phyloP scores from a whole-genome alignment of 2,113 vertebrate species.

The Rhea pennata region DNA sequence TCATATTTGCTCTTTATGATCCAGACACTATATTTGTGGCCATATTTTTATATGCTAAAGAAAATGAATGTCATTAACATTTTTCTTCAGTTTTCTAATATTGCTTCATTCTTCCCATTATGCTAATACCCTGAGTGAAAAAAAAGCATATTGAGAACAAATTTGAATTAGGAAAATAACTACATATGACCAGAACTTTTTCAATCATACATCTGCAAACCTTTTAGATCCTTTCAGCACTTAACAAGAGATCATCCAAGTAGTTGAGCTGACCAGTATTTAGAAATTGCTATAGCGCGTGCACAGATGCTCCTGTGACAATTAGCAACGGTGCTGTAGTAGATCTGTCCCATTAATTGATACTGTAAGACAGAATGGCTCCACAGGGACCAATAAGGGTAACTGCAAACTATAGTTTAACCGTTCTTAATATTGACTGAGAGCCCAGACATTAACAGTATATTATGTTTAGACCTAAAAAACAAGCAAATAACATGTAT shows the following conservation, averaged over 20 bases:
- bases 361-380: neutral
- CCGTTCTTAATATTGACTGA: neutral
- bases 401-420: neutral
- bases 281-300: neutral
- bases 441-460: neutral
- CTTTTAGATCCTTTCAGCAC: neutral
- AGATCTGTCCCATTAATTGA: neutral
- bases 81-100: neutral
- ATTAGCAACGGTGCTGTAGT: neutral
- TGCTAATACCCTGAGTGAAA: neutral
- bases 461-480: neutral
- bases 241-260: neutral
- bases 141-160: neutral
- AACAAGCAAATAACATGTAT: neutral
- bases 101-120: rapidly evolving
- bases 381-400: neutral
- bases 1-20: neutral
- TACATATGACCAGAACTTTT: neutral
- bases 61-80: neutral
- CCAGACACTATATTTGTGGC: neutral
- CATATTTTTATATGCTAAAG: neutral
- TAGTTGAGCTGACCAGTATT: neutral
- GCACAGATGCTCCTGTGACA: neutral
- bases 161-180: neutral
- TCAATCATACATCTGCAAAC: neutral